Evolutionary conservation across 2,113 vertebrate species (phyloP), one percentile per base, ranked within the genome.

Genomic region (Mus spicilegus): DNA sequence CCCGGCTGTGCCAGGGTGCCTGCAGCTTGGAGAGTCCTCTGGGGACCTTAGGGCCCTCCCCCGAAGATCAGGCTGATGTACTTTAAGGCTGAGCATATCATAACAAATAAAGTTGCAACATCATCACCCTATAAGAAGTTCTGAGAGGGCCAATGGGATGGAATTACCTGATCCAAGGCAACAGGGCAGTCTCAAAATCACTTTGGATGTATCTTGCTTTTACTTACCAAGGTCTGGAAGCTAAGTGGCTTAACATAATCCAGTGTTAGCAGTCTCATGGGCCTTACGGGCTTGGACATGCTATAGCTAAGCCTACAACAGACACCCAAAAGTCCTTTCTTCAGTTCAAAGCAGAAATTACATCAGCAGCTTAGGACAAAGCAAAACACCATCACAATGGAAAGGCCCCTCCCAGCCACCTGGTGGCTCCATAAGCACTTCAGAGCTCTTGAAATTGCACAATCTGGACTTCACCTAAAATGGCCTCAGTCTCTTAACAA

Each of bases 361-460:
- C 89, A 84, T 87, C 90, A 97, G 73, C n/a, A 94, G 56, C 39
- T 7, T 46, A 19, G 84, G 61, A 92, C 88, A 95, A 75, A 91
- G 42, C 36, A 91, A 67, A 42, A 14, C 42, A 51, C 24, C 77
- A 67, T 96, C 85, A 96, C 1, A 90, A 92, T 67, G 58, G 58
- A 93, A 78, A 63, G 82, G 94, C 67, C 78, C 94, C 87, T 91
- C 67, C 90, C 75, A 86, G 84, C 17, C n/a, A 80, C 42, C 12
- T 9, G 56, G 88, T 51, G 30, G 39, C 49, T 39, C 14, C 33
- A 51, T 13, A 22, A 51, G 39, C 9, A 30, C 20, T 13, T 76
- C 19, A 42, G 36, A 82, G 49, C 56, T 86, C 89, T 49, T 56
- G 56, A 86, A 63, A 70, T 14, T 14, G 13, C 90, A 65, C 16